Conservation (phyloP, 2,888 invertebrate species). For the Auanema freiburgensis region DNA sequence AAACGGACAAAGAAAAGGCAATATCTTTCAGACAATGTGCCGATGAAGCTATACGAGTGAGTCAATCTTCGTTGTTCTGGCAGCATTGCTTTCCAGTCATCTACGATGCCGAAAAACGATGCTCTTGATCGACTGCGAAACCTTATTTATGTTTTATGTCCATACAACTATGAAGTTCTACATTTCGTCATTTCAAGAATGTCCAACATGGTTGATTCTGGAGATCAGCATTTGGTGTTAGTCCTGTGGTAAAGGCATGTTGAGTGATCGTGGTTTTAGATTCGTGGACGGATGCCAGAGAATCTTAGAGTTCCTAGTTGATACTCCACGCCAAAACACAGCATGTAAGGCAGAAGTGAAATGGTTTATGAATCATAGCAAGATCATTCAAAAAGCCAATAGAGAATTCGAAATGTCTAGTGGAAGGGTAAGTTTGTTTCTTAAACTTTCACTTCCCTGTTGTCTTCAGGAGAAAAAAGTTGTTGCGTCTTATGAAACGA, state of each 20-base stretch:
- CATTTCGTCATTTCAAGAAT: slow-evolving; percentile 20
- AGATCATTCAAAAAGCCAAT: slow-evolving; percentile 3
- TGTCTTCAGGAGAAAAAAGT: slow-evolving; percentile 5
- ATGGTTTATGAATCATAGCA: slow-evolving; percentile 18
- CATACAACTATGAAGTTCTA: slow-evolving; percentile 48
- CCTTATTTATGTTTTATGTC: slow-evolving; percentile 35
- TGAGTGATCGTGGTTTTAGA: slow-evolving; percentile 9
- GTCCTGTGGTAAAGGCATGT: too few relatives aligned
- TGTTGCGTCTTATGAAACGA: background rate
- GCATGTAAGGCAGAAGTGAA: slow-evolving; percentile 12
- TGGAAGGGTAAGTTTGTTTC: too few relatives aligned
- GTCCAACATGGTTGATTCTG: background rate
- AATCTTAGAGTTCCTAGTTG: slow-evolving; percentile 2
- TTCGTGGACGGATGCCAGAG: slow-evolving; percentile 14
- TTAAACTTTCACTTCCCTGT: too few relatives aligned
- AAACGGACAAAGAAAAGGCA: background rate
- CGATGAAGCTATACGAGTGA: slow-evolving; percentile 9
- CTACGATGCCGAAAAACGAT: background rate
- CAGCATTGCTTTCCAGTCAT: background rate
- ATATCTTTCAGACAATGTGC: slow-evolving; percentile 6
- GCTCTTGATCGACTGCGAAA: slow-evolving; percentile 14
- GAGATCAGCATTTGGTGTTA: background rate
- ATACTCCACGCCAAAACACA: background rate
- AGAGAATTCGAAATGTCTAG: slow-evolving; percentile 2
- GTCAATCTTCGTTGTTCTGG: background rate